Base-by-base conservation (phyloP, 2,797 vertebrate genomes). In the Propithecus perrieri region DNA sequence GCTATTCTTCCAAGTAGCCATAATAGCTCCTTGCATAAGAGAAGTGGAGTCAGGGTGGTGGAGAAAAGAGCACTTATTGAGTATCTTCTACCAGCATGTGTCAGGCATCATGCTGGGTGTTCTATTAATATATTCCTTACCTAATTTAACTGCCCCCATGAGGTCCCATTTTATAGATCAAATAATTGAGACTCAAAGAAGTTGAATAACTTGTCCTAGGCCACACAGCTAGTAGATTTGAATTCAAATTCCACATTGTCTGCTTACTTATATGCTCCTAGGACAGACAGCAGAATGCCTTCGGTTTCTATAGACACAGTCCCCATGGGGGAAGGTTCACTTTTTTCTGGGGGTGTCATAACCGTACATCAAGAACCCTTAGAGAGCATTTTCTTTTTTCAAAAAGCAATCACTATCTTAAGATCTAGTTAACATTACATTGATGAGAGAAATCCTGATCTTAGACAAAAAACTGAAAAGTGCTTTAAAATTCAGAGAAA, bases 401-500 rank as follows among this genome's bases (percentile, higher is more conserved):
- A 35, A 55, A 96, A 35, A 76, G 9, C 5, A 57, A 61, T 3
- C 8, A 46, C 15, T 46, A 10, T 46, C 46, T 93, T 88, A 96
- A 76, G 74, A 81, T 85, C 26, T 78, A 57, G 46, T 89, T 89
- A 81, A 65, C 13, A n/a, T 89, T 79, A 53, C 59, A 11, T 14
- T 33, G 46, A 69, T 61, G 22, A 76, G 38, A 85, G 30, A 30
- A 80, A 80, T 69, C 67, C 71, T 91, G 69, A 71, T 53, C 55
- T 86, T 80, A 53, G 67, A 17, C 46, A 63, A 86, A 81, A 84
- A 55, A 6, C 11, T 46, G 17, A 67, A 38, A 88, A 72, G 15
- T 74, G 11, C 84, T 92, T 92, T 96, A 79, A 94, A 89, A 84
- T 71, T 89, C 63, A 96, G 63, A 41, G 83, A 94, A 81, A 71